Evolutionary conservation across 1,140 invertebrate species (phyloP).

Genomic region (Dermatophagoides farinae): DNA sequence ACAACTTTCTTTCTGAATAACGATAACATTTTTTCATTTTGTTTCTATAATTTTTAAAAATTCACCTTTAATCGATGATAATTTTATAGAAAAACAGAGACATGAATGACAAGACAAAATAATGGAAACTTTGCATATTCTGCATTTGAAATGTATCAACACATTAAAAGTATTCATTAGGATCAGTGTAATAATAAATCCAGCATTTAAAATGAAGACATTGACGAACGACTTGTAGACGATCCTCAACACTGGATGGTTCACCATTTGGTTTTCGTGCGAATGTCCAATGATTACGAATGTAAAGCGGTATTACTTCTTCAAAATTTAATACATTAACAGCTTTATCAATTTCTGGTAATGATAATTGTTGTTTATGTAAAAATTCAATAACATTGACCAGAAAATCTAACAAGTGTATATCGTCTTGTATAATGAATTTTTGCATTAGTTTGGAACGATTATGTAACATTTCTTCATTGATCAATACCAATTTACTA

Average conservation of each 20-base stretch:
- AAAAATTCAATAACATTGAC: not conserved
- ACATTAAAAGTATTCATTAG: too few relatives aligned
- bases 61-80: too few relatives aligned
- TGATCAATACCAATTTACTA: not conserved
- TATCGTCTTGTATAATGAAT: not conserved
- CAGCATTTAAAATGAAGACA: not conserved
- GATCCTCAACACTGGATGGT: not conserved
- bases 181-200: not conserved
- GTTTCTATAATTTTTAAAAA: too few relatives aligned
- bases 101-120: too few relatives aligned
- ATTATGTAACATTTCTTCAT: not conserved
- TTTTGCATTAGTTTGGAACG: not conserved
- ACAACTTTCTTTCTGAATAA: too few relatives aligned
- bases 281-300: not conserved
- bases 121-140: too few relatives aligned
- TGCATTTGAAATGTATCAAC: too few relatives aligned
- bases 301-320: not conserved
- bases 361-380: not conserved
- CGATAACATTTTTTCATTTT: too few relatives aligned
- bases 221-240: not conserved
- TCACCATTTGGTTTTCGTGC: not conserved
- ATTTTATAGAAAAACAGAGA: too few relatives aligned
- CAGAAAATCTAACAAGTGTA: not conserved
- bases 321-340: not conserved
- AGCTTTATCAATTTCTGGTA: not conserved